Conservation (phyloP, 2,113 vertebrate genomes). For the Conger conger region DNA sequence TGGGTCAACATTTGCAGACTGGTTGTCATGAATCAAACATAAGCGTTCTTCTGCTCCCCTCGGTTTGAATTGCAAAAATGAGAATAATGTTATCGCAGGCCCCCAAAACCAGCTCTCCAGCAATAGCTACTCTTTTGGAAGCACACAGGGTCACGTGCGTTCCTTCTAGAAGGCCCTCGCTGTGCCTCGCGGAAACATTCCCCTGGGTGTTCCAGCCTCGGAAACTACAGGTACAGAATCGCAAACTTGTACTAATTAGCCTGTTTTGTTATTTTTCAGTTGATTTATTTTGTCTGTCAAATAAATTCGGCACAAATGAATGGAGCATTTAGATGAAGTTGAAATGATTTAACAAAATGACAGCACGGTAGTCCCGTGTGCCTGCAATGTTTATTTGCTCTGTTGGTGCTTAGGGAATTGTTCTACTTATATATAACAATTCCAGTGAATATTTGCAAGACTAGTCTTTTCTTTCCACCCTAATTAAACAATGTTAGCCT, state of each 20-base stretch:
- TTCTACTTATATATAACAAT: constrained; percentile 59
- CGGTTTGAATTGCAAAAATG: background rate
- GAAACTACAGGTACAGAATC: constrained; percentile 32
- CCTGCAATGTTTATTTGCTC: constrained; percentile 47
- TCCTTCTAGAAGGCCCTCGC: background rate
- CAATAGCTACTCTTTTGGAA: background rate
- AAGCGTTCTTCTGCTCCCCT: background rate
- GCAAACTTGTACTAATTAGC: constrained; percentile 59
- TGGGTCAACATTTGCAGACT: background rate
- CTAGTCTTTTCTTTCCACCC: constrained; percentile 46
- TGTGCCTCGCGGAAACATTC: constrained; percentile 43
- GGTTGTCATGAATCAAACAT: constrained; percentile 1
- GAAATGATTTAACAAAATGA: constrained; percentile 61
- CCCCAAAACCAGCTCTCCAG: background rate
- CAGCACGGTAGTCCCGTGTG: constrained; percentile 49
- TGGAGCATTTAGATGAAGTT: constrained; percentile 65
- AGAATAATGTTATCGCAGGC: background rate
- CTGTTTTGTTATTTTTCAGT: constrained; percentile 54
- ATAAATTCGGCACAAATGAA: constrained; percentile 59
- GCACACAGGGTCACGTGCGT: background rate
- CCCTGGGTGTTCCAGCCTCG: constrained; percentile 37
- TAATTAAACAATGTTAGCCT: constrained; percentile 64
- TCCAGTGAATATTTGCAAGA: constrained; percentile 53
- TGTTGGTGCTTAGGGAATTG: constrained; percentile 52
- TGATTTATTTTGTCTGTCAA: constrained; percentile 63